Percentiles rank a stretch among this genome's conserved stretches.
Conservation (phyloP, 2,113 vertebrate genomes). For the Cyanoliseus patagonus region DNA sequence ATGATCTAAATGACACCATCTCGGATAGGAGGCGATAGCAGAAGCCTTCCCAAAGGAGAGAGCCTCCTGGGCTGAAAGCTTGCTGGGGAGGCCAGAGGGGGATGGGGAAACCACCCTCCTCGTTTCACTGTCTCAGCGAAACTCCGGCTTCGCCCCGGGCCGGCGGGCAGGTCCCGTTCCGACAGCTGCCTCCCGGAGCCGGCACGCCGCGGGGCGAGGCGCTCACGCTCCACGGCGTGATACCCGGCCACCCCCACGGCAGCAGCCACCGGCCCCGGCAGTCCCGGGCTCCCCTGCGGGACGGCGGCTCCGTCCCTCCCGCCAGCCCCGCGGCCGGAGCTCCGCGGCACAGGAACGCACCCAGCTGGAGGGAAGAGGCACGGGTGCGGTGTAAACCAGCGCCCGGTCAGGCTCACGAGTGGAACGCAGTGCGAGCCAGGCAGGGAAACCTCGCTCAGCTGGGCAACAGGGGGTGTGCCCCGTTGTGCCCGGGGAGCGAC, state of each 20-base stretch:
- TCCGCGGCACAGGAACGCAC: not conserved
- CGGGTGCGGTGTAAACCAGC: not conserved
- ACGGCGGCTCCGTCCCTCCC: not conserved
- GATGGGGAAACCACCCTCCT: not conserved
- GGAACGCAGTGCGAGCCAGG: not conserved
- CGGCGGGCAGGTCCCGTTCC: conserved; percentile 15
- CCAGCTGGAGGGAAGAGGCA: not conserved
- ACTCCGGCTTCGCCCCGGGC: not conserved
- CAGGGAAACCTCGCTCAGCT: not conserved
- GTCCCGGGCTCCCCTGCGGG: not conserved
- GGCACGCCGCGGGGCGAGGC: not conserved
- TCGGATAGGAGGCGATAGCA: not conserved
- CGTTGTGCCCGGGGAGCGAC: not conserved
- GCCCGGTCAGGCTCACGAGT: not conserved
- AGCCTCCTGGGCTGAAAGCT: not conserved
- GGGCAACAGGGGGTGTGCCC: not conserved
- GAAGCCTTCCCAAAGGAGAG: conserved; percentile 20
- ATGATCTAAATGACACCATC: conserved; percentile 46
- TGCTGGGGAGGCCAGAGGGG: not conserved
- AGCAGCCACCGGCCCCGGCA: not conserved
- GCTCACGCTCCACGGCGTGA: not conserved
- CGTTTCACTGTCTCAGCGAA: not conserved
- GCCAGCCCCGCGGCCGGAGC: not conserved
- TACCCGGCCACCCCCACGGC: not conserved
- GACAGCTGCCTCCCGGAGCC: not conserved